Base-by-base conservation (phyloP, 2,888 invertebrate genomes). In the Eubasilissa splendida region DNA sequence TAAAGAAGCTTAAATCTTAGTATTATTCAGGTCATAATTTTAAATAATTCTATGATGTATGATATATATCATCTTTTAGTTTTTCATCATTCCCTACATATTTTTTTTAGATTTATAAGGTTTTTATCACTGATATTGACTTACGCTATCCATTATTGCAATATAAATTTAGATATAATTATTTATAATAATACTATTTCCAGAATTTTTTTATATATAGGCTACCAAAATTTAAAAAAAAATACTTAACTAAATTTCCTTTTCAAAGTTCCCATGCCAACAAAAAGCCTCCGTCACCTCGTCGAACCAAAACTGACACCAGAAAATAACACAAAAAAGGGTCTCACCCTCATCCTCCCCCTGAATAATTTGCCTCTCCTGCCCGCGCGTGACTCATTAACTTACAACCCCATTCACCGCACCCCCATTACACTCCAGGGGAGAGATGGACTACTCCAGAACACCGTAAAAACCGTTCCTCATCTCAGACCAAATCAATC, bases 311-410 rank as follows among this genome's bases (percentile, higher is more conserved):
- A 83, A 82, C 79, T 80, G 83, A 81, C 83, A 83, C 83, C 83
- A 83, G 83, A 83, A 83, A 83, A 82, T 82, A 81, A 82, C 79
- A 83, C 76, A 76, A 75, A 79, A 77, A 77, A 80, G 66, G 79
- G 79, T 60, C 59, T 63, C 33, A 53, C 76, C 66, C 76, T 65
- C 76, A 33, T 66, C 66, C 66, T 14, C 74, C 79, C 70, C 76
- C 76, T 42, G 80, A 81, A 80, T 80, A 80, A 80, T 80, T 80
- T 77, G 66, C 78, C 77, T 65, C 79, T 83, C 81, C 77, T 68
- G 74, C 80, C 66, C 71, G 82, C 82, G 77, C 80, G 83, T 83
- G 83, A 82, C 83, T 83, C 83, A 83, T 83, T 83, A 83, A 83
- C 83, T 83, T 82, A 76, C 83, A 83, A 82, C 82, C 83, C 83